A percentile compares a stretch with the other conserved stretches of the same genome.
Evolutionary conservation across 2,113 vertebrate genomes (phyloP).

Genomic region (Dendropsophus ebraccatus): DNA sequence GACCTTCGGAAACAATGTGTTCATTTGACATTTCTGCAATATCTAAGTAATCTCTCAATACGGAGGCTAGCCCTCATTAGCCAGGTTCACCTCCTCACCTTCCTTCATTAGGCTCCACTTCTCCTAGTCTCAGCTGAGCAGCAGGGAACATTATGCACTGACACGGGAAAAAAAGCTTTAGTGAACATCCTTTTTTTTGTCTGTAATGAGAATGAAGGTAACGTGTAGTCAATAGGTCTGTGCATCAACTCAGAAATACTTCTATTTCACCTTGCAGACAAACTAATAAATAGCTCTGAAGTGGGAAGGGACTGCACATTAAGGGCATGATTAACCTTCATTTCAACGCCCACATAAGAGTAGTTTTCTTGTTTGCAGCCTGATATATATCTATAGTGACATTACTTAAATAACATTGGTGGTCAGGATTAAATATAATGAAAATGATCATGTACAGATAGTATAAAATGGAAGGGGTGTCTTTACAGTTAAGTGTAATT

Average conservation of each 20-base stretch:
- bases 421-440: background rate
- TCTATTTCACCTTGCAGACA: conserved; percentile 12
- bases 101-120: conserved; percentile 48
- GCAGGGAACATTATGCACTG: conserved; percentile 30
- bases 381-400: background rate
- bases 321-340: conserved; percentile 2
- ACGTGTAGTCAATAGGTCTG: conserved; percentile 21
- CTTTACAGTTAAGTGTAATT: no score
- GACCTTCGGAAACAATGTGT: conserved; percentile 30
- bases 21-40: background rate
- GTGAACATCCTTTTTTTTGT: conserved; percentile 38
- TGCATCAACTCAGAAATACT: conserved; percentile 1
- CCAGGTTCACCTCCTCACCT: conserved; percentile 52
- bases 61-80: conserved; percentile 45
- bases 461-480: background rate
- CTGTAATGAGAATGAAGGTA: conserved; percentile 21
- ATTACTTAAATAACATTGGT: conserved; percentile 15
- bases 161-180: background rate
- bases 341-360: background rate
- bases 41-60: conserved; percentile 32
- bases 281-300: background rate
- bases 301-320: background rate
- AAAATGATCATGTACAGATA: no score
- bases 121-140: conserved; percentile 39
- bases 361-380: background rate